phyloP scores from a whole-genome alignment of 1,140 invertebrate species.

The Drosophila bocki region DNA sequence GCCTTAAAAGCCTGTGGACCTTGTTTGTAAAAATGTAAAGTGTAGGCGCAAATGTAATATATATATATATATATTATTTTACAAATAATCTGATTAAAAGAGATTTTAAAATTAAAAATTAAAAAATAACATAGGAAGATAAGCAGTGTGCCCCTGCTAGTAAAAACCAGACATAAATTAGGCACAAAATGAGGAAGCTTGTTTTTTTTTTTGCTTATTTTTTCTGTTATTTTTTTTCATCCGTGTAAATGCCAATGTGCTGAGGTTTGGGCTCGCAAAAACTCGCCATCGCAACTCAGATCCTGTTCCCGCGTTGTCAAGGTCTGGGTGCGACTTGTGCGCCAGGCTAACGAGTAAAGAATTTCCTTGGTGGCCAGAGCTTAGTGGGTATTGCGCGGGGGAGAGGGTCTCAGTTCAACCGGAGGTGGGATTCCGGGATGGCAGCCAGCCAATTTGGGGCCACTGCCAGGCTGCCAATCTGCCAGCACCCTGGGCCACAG shows the following conservation, averaged over 20 bases:
- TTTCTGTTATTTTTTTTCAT: neutral
- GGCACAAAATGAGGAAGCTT: neutral
- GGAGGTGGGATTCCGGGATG: neutral
- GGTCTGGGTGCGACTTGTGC: constrained; percentile 42
- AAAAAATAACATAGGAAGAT: neutral
- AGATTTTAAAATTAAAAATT: neutral
- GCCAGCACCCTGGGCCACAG: constrained; percentile 26
- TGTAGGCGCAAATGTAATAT: neutral
- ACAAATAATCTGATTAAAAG: too few species aligned
- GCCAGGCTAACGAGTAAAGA: constrained; percentile 45
- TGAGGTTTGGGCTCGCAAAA: constrained; percentile 6
- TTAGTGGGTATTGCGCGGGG: neutral
- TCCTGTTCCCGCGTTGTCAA: constrained; percentile 54
- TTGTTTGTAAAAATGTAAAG: neutral
- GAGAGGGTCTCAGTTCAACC: constrained; percentile 5
- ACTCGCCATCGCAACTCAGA: constrained; percentile 23
- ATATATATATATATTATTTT: neutral
- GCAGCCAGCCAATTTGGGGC: constrained; percentile 40
- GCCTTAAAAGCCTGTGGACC: too few species aligned
- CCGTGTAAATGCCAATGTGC: constrained; percentile 9
- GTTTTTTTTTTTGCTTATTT: neutral
- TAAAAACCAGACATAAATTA: constrained; percentile 1
- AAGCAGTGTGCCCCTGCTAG: neutral
- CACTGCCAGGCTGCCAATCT: constrained; percentile 22
- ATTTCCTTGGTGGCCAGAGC: constrained; percentile 30